Percentiles rank a stretch among this genome's conserved stretches.
Evolutionary conservation across 2,888 invertebrate genomes (phyloP).

Genomic region (Chloroclysta siterata): DNA sequence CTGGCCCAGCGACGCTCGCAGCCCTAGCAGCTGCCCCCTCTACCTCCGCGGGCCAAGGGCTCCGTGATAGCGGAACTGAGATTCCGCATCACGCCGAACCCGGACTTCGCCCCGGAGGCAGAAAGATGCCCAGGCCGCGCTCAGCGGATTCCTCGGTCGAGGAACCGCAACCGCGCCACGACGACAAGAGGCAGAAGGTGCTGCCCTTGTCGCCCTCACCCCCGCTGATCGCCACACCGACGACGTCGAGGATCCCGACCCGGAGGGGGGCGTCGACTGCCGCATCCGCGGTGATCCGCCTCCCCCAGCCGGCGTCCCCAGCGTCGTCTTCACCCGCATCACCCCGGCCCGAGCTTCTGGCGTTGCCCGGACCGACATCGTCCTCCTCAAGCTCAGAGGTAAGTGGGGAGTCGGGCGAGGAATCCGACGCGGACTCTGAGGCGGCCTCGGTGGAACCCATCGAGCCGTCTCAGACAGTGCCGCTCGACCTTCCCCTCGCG

Average conservation of each 20-base stretch:
- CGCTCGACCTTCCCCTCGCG: background rate
- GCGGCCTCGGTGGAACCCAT: background rate
- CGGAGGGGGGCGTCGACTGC: background rate
- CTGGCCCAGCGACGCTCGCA: background rate
- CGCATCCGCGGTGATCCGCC: background rate
- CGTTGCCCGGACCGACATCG: background rate
- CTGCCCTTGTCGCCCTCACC: background rate
- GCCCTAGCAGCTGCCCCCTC: background rate
- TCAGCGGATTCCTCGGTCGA: background rate
- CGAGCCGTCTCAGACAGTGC: background rate
- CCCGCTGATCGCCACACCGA: background rate
- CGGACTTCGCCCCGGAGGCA: background rate
- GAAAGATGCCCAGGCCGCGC: background rate
- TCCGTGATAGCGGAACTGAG: constrained; percentile 1
- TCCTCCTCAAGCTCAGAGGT: too few relatives aligned
- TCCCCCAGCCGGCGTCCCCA: background rate
- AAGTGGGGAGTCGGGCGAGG: background rate
- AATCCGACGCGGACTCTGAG: background rate
- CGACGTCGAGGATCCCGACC: background rate
- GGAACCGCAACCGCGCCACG: background rate
- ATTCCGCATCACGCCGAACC: background rate
- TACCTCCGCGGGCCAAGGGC: background rate
- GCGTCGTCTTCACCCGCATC: background rate
- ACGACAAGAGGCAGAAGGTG: background rate
- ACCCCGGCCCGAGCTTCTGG: background rate